Evolutionary conservation across 2,888 invertebrate genomes (phyloP).

Genomic region (Cremastinae sp.): DNA sequence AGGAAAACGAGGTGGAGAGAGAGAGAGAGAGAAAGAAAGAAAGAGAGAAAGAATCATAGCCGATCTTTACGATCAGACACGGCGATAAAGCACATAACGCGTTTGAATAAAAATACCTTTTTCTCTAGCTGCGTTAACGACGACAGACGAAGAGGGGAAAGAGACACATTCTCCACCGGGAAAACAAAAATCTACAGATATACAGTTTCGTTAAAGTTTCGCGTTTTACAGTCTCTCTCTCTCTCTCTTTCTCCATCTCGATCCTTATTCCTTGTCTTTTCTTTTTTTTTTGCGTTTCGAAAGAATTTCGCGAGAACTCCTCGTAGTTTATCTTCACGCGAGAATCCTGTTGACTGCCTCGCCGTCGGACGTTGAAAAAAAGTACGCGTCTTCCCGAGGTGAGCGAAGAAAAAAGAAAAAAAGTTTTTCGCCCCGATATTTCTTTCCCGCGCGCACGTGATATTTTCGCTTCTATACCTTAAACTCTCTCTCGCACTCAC

Average conservation of each 20-base stretch:
- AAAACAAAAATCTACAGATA: slow-evolving; percentile 27
- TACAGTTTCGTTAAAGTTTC: slow-evolving; percentile 27
- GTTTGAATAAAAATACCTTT: slow-evolving; percentile 61
- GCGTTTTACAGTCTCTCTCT: slow-evolving; percentile 53
- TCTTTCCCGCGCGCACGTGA: slow-evolving; percentile 52
- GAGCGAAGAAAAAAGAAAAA: slow-evolving; percentile 13
- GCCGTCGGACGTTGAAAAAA: slow-evolving; percentile 46
- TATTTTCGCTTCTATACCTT: slow-evolving; percentile 43
- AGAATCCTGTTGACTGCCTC: slow-evolving; percentile 68
- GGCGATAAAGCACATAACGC: slow-evolving; percentile 61
- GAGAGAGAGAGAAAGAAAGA: not conserved
- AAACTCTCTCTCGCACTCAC: slow-evolving; percentile 21
- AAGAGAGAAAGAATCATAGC: slow-evolving; percentile 2
- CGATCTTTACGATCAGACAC: slow-evolving; percentile 59
- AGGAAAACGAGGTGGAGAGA: not conserved
- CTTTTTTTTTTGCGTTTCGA: slow-evolving; percentile 52
- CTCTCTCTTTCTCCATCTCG: too few relatives aligned
- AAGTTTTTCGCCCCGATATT: slow-evolving; percentile 65
- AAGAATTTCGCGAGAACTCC: slow-evolving; percentile 63
- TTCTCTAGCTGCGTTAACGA: slow-evolving; percentile 22
- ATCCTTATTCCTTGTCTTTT: too few relatives aligned
- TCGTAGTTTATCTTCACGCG: slow-evolving; percentile 69
- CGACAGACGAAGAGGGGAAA: slow-evolving; percentile 5
- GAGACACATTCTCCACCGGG: slow-evolving; percentile 23
- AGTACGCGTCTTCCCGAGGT: slow-evolving; percentile 1